Base-by-base conservation (phyloP, 2,113 vertebrate species). In the Podocnemis expansa region DNA sequence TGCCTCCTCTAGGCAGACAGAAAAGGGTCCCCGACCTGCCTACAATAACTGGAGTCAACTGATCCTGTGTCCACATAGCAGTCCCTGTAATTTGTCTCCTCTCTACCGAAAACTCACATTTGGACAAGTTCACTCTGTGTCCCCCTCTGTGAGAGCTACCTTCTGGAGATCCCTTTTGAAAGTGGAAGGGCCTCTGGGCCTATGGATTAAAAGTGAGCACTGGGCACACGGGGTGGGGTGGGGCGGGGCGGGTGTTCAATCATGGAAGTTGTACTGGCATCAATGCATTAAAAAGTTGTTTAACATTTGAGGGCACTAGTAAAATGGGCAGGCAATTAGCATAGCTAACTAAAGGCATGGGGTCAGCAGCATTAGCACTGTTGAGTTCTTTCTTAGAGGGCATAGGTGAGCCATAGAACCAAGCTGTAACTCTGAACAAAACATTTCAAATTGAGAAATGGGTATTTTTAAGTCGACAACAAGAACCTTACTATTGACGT, bases 371-470 rank as follows among this genome's bases (percentile, higher is more conserved):
- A 17, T 63, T 63, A 17, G 17, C 34, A 63, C 31, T 34, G 60
- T 8, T 14, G 6, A 34, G 16, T 29, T 31, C 14, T 63, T 63
- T 34, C 31, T 34, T 13, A 34, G 31, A 34, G 31, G 60, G 31
- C 60, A 73, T 41, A 73, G 24, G n/a, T 73, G n/a, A 21, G 17
- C 67, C 67, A 22, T 38, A 41, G 70, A 73, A 24, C 38, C 19
- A 73, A 41, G 38, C 38, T 38, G 70, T n/a, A 73, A 73, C 38
- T 73, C n/a, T 41, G 38, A 17, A 41, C n/a, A 25, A 19, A 22
- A 38, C 10, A 21, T 25, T 75, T 38, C 31, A 54, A 1, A 60
- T 51, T 49, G 54, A 1, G 0, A 27, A 43, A 1, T 0, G 0
- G 0, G 1, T 17, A 7, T 45, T 91, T 43, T 80, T 34, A 25